These are phyloP conservation scores for Luehdorfia chinensis DNA, from an alignment of 1,140 invertebrate genomes.

Conservation along the genomic window DNA sequence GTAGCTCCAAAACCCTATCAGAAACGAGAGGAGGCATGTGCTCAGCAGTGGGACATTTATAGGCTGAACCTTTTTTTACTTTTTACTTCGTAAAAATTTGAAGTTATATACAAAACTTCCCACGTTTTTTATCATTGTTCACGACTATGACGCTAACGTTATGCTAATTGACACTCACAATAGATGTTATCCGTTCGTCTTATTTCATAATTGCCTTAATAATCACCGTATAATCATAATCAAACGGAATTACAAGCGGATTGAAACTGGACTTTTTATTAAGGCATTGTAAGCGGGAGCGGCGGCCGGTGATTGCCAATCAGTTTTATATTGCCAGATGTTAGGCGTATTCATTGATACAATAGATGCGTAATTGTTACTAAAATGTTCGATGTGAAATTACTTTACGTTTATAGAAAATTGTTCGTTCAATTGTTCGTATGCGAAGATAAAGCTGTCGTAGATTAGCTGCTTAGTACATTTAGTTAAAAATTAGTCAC, in stretches of 20 bases:
- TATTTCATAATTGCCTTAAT: conserved; percentile 66
- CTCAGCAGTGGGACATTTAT: no score
- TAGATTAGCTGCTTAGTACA: no score
- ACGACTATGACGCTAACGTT: conserved; percentile 43
- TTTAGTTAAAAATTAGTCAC: no score
- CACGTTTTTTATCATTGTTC: conserved; percentile 36
- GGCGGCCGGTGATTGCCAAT: conserved; percentile 44
- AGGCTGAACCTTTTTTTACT: no score
- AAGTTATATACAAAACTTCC: conserved; percentile 40
- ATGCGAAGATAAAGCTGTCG: no score
- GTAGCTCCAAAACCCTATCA: no score
- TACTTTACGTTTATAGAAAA: conserved; percentile 2
- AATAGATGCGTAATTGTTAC: conserved; percentile 52
- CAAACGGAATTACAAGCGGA: conserved; percentile 65
- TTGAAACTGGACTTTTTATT: conserved; percentile 54
- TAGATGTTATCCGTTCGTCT: conserved; percentile 42
- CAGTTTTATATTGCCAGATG: conserved; percentile 41
- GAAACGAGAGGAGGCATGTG: no score
- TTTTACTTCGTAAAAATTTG: no score
- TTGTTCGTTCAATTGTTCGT: no score
- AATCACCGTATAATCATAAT: conserved; percentile 60
- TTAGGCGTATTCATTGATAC: conserved; percentile 33
- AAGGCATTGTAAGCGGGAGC: conserved; percentile 33
- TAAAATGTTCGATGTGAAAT: conserved; percentile 29
- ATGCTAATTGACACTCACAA: conserved; percentile 56